Base-by-base conservation (phyloP, 1,140 invertebrate species). In the Tenebrio molitor region DNA sequence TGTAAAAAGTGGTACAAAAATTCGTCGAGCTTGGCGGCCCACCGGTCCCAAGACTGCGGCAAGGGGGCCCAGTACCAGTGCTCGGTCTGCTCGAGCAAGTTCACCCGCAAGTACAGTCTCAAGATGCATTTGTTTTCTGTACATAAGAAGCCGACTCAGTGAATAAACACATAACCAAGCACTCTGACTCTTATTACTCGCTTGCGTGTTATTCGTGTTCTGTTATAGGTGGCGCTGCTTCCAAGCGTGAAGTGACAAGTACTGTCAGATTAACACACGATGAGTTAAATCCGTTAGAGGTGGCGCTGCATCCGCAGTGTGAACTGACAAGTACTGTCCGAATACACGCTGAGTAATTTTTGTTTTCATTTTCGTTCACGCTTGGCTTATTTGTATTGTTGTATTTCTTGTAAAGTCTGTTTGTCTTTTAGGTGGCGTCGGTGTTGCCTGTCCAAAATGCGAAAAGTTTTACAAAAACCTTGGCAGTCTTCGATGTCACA, bases 11-110 rank as follows among this genome's bases (percentile, higher is more conserved):
- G 46, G 3, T 77, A 77, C 50, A 75, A 72, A 67, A 85, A 86
- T 72, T 83, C 83, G 75, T 85, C 84, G 67, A 85, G 84, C 3
- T 84, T 85, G 72, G 79, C 83, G 63, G 77, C 83, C 42, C 85
- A 86, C 58, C 77, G 84, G 2, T 83, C 83, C 0, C 85, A 84
- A 34, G 85, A 86, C 69, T 86, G 85, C 70, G 85, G 84, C n/a
- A 85, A 86, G 69, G 82, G 84, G 50, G 83, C 83, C 0, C 83
- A 84, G 83, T 84, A 84, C 68, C 78, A 81, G 23, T 86, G 85
- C 73, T 82, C 83, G 5, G 82, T 85, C 62, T 75, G 87, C 74
- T 76, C 85, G 71, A 29, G 23, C 14, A 62, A 46, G n/a, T 75
- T 44, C 53, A 75, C 72, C 69, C 36, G 73, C 34, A 58, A 58